Conservation (phyloP, 2,888 invertebrate species). For the Linnaemya tessellans region DNA sequence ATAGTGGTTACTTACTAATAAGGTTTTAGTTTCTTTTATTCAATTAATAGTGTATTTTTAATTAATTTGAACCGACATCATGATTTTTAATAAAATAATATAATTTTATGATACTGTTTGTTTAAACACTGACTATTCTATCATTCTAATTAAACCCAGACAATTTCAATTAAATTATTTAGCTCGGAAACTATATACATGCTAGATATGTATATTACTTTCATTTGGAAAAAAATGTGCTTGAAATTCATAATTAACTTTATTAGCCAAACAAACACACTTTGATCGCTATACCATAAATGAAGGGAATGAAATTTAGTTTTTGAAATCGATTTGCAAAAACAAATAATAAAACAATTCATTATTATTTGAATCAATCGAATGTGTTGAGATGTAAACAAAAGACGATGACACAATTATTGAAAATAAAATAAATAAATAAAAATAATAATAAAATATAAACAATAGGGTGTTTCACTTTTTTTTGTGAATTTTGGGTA, state of each 20-base stretch:
- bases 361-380: constrained; percentile 8
- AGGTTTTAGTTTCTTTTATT: no score
- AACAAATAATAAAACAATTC: constrained; percentile 6
- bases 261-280: constrained; percentile 9
- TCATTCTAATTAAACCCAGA: neutral
- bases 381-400: constrained; percentile 23
- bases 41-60: no score
- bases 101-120: no score
- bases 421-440: neutral
- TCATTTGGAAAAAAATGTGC: constrained; percentile 27
- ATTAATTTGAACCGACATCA: no score
- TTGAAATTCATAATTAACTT: constrained; percentile 22
- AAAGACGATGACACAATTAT: constrained; percentile 9
- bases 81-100: no score
- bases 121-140: no score
- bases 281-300: constrained; percentile 15
- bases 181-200: neutral
- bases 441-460: no score
- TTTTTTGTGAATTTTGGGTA: no score
- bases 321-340: constrained; percentile 12
- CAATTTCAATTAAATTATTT: neutral
- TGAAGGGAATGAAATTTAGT: constrained; percentile 25
- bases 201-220: neutral
- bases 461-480: neutral
- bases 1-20: no score